Evolutionary conservation across 2,888 invertebrate genomes (phyloP).

Genomic region (Watsonalla binaria): DNA sequence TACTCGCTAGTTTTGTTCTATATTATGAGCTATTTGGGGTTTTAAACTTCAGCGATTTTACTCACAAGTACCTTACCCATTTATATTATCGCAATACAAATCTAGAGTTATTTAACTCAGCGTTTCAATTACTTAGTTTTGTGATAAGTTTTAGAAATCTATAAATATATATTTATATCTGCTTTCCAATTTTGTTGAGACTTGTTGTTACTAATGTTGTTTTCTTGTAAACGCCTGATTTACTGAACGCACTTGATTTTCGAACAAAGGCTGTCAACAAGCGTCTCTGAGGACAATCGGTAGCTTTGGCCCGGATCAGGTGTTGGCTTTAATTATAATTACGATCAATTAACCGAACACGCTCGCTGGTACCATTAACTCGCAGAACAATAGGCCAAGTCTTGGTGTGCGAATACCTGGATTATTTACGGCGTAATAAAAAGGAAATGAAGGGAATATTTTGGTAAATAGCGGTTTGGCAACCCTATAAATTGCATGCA

Average conservation of each 20-base stretch:
- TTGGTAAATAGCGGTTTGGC: too few species aligned
- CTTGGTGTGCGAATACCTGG: not conserved
- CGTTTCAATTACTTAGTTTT: too few species aligned
- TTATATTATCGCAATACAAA: too few species aligned
- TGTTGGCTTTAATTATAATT: conserved; percentile 16
- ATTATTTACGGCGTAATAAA: not conserved
- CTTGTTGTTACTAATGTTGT: conserved; percentile 13
- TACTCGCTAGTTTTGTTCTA: too few species aligned
- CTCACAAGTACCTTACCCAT: too few species aligned
- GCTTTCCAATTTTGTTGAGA: not conserved
- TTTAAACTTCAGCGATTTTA: too few species aligned
- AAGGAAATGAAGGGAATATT: not conserved
- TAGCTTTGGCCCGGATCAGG: conserved; percentile 5
- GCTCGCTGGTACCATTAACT: conserved; percentile 6
- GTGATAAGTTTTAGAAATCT: too few species aligned
- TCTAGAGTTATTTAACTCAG: too few species aligned
- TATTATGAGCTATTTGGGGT: too few species aligned
- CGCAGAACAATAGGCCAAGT: not conserved
- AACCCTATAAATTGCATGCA: too few species aligned
- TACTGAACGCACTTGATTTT: conserved; percentile 14
- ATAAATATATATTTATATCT: too few species aligned
- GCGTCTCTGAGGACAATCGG: conserved; percentile 11
- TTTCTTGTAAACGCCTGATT: conserved; percentile 8
- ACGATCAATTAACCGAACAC: conserved; percentile 20
- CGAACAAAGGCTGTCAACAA: conserved; percentile 19